Evolutionary conservation across 2,888 invertebrate genomes (phyloP), one percentile per base, ranked within the genome.

Genomic region (Hoplodrina blanda): DNA sequence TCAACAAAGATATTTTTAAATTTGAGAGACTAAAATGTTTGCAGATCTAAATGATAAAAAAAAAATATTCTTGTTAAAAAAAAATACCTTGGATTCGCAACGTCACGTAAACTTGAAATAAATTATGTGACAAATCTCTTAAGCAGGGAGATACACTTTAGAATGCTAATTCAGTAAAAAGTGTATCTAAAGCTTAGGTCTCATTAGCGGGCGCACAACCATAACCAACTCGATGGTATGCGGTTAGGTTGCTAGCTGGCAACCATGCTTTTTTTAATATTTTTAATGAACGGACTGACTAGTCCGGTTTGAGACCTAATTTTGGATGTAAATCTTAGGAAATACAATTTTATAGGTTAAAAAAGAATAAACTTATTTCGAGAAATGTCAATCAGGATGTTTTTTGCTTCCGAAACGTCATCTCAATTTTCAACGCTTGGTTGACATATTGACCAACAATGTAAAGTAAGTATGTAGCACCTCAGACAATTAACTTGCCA

Each of bases 91-190:
- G 54, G 15, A 50, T 55, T 37, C 17, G 33, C 49, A 68, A 37
- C 15, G 76, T 59, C 69, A 73, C 68, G 73, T 74, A 65, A 67
- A 68, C 62, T 81, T 20, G 30, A 78, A 73, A 84, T 85, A 84
- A 83, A 85, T 86, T 73, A 73, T 60, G 62, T 50, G 25, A 78
- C 73, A 76, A 82, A 82, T 80, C 75, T 80, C 78, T 79, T 77
- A 72, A 81, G 76, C 52, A 52, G 41, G 57, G 61, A 78, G 54
- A 80, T 83, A 75, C 69, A 82, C 84, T 87, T 82, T 72, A 61
- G 61, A 84, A 85, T 83, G 79, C 79, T 78, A 85, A 86, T 84
- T 80, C 37, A 46, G 59, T 52, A 57, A 69, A 70, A 78, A 71
- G 66, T 63, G 62, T 82, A 70, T 57, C 59, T 73, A 49, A 72